These are phyloP conservation scores for Cerceris rybyensis DNA, from an alignment of 2,888 invertebrate species.

Conservation along the genomic window DNA sequence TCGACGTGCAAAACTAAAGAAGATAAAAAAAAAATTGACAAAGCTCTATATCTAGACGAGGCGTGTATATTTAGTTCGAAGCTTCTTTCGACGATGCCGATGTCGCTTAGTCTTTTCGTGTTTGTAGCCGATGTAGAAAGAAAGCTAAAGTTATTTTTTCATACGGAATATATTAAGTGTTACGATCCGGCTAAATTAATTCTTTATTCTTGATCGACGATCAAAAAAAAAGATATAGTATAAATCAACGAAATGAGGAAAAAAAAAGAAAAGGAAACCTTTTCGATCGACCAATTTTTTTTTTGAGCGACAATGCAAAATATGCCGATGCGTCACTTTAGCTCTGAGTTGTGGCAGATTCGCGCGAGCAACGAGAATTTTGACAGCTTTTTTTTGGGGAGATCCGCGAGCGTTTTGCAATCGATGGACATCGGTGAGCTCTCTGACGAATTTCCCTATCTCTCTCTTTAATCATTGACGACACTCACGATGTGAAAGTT, in stretches of 20 bases:
- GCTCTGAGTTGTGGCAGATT: slow-evolving; percentile 35
- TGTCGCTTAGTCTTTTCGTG: background rate
- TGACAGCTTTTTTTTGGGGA: background rate
- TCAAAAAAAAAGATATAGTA: too few relatives aligned
- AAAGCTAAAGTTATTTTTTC: background rate
- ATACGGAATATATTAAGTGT: background rate
- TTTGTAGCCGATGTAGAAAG: background rate
- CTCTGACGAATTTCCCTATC: background rate
- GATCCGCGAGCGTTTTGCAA: slow-evolving; percentile 25
- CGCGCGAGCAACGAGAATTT: slow-evolving; percentile 13
- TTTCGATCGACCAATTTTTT: slow-evolving; percentile 7
- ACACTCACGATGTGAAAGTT: too few relatives aligned
- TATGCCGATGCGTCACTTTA: background rate
- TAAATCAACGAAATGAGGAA: too few relatives aligned
- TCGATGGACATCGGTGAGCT: slow-evolving; percentile 10
- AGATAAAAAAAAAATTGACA: background rate
- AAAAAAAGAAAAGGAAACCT: background rate
- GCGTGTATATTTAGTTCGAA: slow-evolving; percentile 1
- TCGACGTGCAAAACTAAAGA: slow-evolving; percentile 15
- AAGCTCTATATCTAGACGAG: background rate
- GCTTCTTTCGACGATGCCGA: slow-evolving; percentile 9
- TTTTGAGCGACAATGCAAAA: background rate
- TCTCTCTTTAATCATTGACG: too few relatives aligned
- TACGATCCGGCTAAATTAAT: slow-evolving; percentile 1
- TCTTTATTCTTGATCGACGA: background rate